Base-by-base conservation (phyloP, 2,113 vertebrate genomes). In the Corydoras maculifer region DNA sequence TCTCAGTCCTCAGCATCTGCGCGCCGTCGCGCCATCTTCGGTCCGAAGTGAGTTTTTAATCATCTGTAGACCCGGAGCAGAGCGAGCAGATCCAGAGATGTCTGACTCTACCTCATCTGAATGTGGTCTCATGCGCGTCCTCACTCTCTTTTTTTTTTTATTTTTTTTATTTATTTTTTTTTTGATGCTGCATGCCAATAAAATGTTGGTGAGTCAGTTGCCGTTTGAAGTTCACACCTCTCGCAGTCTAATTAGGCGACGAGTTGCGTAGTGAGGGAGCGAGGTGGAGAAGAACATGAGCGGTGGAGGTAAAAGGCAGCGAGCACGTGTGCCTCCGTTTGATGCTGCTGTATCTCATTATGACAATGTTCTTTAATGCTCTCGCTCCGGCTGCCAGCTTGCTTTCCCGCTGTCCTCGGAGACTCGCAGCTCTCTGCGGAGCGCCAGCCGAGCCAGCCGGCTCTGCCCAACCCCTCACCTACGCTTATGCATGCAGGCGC, bases 191-290 rank as follows among this genome's bases (percentile, higher is more conserved):
- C 62, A 64, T 13, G 15, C 62, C 25, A 61, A 60, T 54, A 62
- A 66, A 61, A 50, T 63, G 67, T 76, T 73, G 81, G 74, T 79
- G 80, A 80, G 81, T 77, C 72, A 68, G 72, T 83, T 31, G 70
- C 54, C 75, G 76, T 87, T 86, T 86, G 83, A 89, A 82, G 84
- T 84, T 68, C 15, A 76, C 66, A 84, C 78, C 81, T 87, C 81
- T 79, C 78, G 84, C 83, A 85, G 82, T 68, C 85, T 82, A 84
- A 85, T 89, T 87, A 89, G 77, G 69, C 76, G 77, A 75, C 80
- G 58, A 84, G 83, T 74, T 69, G 69, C 76, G 58, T 14, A 75
- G 78, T 81, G 79, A 81, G 77, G 75, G 70, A 35, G 59, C 54
- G 73, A 50, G 81, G 75, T 80, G 51, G 65, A 62, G 82, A 77